Evolutionary conservation across 2,797 vertebrate species (phyloP).

Genomic region (Bovichtus diacanthus): DNA sequence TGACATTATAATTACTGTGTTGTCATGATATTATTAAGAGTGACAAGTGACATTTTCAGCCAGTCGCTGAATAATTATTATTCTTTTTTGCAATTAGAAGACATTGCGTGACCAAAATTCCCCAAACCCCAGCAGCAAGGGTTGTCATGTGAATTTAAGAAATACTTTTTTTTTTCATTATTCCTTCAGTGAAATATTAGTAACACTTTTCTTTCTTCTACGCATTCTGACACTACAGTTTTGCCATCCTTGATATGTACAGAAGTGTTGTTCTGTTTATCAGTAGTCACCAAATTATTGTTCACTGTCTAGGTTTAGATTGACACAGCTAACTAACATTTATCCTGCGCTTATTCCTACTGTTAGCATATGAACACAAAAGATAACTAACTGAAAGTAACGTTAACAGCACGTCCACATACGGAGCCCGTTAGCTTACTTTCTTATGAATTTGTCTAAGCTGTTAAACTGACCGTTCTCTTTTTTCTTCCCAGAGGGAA

Average conservation of each 20-base stretch:
- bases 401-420: neutral
- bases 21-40: conserved; percentile 38
- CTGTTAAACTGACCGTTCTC: neutral
- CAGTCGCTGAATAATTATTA: conserved; percentile 11
- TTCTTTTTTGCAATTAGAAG: conserved; percentile 17
- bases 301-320: no score
- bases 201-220: neutral
- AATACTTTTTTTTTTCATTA: neutral
- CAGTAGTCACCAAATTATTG: neutral
- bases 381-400: neutral
- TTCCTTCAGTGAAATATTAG: no score
- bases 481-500: neutral
- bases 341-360: neutral
- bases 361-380: neutral
- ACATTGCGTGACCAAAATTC: neutral
- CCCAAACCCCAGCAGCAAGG: neutral
- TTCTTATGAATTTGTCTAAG: no score
- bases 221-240: neutral
- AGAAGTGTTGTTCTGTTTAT: neutral
- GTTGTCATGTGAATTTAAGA: neutral
- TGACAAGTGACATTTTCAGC: conserved; percentile 60
- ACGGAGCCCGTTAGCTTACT: neutral
- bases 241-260: neutral
- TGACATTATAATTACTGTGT: neutral
- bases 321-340: neutral